A percentile compares a stretch with the other conserved stretches of the same genome.
Evolutionary conservation across 2,797 vertebrate species (phyloP).

Genomic region (Microctenopoma steveboyesi): DNA sequence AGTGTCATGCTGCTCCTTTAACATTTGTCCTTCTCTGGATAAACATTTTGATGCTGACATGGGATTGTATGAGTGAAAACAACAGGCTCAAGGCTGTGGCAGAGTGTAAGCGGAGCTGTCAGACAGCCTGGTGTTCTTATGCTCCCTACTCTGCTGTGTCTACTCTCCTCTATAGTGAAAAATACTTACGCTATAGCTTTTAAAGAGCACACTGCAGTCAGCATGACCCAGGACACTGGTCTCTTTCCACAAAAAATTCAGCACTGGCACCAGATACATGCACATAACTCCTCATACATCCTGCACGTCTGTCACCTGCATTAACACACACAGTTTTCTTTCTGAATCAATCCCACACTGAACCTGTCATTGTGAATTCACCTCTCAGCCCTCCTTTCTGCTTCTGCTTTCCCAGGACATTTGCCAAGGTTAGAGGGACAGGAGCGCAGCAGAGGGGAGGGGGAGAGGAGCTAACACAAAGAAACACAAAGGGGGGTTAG

Average conservation of each 20-base stretch:
- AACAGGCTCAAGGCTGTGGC: neutral
- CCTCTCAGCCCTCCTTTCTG: slow-evolving; percentile 11
- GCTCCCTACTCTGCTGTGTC: slow-evolving; percentile 15
- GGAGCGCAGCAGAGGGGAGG: slow-evolving; percentile 10
- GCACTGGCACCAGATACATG: slow-evolving; percentile 34
- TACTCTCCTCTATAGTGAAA: slow-evolving; percentile 10
- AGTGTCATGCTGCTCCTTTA: neutral
- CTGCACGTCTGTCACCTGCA: neutral
- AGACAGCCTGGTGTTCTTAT: slow-evolving; percentile 10
- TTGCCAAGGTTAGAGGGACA: slow-evolving; percentile 63
- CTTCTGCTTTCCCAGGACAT: slow-evolving; percentile 57
- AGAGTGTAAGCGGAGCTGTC: slow-evolving; percentile 11
- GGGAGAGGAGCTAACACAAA: slow-evolving; percentile 37
- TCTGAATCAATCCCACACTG: neutral
- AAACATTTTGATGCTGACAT: neutral
- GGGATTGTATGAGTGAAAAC: slow-evolving; percentile 4
- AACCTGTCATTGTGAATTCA: slow-evolving; percentile 43
- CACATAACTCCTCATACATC: neutral
- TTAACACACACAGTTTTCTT: slow-evolving; percentile 6
- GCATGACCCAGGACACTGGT: slow-evolving; percentile 20
- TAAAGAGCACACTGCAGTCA: slow-evolving; percentile 29
- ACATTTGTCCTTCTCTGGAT: neutral
- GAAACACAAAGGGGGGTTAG: slow-evolving; percentile 17
- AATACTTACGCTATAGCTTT: slow-evolving; percentile 14
- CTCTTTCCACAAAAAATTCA: slow-evolving; percentile 9